A percentile compares a stretch with the other conserved stretches of the same genome.
Evolutionary conservation across 2,888 invertebrate species (phyloP).

Genomic region (Ectobius pallidus): DNA sequence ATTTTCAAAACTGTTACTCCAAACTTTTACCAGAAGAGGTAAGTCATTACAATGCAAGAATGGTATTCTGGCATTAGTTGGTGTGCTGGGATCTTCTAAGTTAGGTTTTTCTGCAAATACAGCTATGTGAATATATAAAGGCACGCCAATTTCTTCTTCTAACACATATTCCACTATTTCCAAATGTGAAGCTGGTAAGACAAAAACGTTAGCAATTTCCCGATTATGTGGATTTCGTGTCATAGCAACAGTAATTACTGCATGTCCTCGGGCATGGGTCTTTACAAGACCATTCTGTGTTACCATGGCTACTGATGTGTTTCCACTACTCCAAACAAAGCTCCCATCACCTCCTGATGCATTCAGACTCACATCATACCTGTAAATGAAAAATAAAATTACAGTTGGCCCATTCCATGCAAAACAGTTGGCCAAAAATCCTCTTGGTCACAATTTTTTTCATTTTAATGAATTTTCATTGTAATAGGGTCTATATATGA

Average conservation of each 20-base stretch:
- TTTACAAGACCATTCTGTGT: constrained; percentile 63
- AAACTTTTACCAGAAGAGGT: constrained; percentile 67
- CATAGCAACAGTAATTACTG: constrained; percentile 72
- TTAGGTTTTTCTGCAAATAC: constrained; percentile 57
- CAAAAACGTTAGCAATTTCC: constrained; percentile 53
- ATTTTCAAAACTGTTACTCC: constrained; percentile 56
- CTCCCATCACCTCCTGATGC: constrained; percentile 79
- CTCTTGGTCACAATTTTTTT: too few relatives aligned
- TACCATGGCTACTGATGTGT: constrained; percentile 65
- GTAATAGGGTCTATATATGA: too few relatives aligned
- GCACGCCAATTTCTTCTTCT: constrained; percentile 68
- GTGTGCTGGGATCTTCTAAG: constrained; percentile 52
- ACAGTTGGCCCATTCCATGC: too few relatives aligned
- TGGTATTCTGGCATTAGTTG: constrained; percentile 54
- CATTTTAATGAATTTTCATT: too few relatives aligned
- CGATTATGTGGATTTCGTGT: constrained; percentile 64
- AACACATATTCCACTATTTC: constrained; percentile 72
- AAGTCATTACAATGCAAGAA: constrained; percentile 71
- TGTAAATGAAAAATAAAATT: constrained; percentile 51
- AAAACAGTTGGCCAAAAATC: too few relatives aligned
- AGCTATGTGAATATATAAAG: constrained; percentile 61
- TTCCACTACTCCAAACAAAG: constrained; percentile 75
- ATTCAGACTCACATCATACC: constrained; percentile 64
- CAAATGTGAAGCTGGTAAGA: constrained; percentile 69
- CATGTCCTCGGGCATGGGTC: constrained; percentile 65